Evolutionary conservation across 2,888 invertebrate species (phyloP), one percentile per base, ranked within the genome.

Genomic region (Microctonus hyperodae): DNA sequence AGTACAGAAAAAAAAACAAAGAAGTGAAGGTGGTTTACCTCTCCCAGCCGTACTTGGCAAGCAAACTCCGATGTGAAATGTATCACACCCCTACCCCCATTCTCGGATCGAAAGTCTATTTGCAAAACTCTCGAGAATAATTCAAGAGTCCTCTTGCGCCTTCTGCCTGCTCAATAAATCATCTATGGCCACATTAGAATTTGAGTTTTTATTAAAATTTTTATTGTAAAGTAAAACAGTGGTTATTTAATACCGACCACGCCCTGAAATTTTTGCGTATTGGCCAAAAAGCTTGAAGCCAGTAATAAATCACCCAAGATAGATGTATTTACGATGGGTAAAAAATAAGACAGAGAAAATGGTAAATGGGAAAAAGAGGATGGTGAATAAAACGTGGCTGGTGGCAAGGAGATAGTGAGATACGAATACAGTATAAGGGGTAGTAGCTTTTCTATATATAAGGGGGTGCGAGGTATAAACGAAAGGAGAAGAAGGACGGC

Each of bases 351-450:
- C 51, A 65, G 64, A 64, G 60, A 44, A 59, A 61, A 23, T n/a
- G 48, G 22, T 64, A 71, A 72, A 74, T 68, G 69, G 71, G 71
- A 68, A 70, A 72, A 74, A 68, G 69, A 72, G 71, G 69, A 55
- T 55, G 50, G 67, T 67, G 70, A 68, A 73, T 74, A 69, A 72
- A 73, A 75, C 75, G 73, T 70, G 78, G 74, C 77, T 76, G 78
- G 74, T 64, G n/a, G 74, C 75, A 73, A 72, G 66, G 71, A 78
- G 79, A 80, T 78, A 81, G 78, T 76, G 73, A 78, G 79, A 80
- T 79, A 79, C 72, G 77, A 78, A 77, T 73, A 77, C 70, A 73
- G 73, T 66, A 68, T 44, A n/a, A 44, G 68, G 66, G 68, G 55
- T 70, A 64, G 59, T 58, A 59, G 63, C 57, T 67, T 67, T 67